phyloP scores from a whole-genome alignment of 2,797 vertebrate species.

The Bufotes viridis region DNA sequence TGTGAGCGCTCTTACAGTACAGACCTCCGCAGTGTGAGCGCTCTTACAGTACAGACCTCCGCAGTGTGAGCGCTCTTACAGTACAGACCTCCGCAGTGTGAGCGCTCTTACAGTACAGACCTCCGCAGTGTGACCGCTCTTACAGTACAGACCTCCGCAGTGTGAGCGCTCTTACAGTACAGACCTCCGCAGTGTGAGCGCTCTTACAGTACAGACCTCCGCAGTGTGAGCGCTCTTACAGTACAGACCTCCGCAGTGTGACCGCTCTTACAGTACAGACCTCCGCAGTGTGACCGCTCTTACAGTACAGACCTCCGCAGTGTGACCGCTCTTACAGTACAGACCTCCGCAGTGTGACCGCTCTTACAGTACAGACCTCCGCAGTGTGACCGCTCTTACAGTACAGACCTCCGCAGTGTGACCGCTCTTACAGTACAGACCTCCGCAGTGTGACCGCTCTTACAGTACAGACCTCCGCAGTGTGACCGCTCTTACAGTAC shows the following conservation, averaged over 20 bases:
- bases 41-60: too few relatives aligned
- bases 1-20: neutral
- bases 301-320: neutral
- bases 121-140: too few relatives aligned
- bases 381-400: neutral
- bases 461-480: too few relatives aligned
- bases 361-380: neutral
- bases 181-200: too few relatives aligned
- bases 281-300: neutral
- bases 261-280: neutral
- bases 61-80: too few relatives aligned
- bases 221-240: neutral
- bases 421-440: too few relatives aligned
- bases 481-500: too few relatives aligned
- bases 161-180: too few relatives aligned
- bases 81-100: neutral
- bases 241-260: neutral
- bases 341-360: neutral
- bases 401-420: neutral
- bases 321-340: neutral
- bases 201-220: too few relatives aligned
- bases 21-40: too few relatives aligned
- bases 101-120: too few relatives aligned
- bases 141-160: too few relatives aligned
- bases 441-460: neutral